phyloP scores from a whole-genome alignment of 2,888 invertebrate species.

The Campaea margaritaria region DNA sequence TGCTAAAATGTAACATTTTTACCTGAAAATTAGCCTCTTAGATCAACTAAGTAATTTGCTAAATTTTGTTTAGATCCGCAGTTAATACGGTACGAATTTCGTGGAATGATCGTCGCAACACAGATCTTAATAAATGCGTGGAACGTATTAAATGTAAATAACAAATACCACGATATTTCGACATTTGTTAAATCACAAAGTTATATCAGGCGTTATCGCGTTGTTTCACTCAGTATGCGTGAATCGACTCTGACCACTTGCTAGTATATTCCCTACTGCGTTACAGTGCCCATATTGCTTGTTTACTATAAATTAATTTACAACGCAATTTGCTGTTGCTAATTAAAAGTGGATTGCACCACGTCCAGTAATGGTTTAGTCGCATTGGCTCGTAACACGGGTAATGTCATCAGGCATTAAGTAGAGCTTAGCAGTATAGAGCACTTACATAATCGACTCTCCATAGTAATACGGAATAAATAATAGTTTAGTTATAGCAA shows the following conservation, averaged over 20 bases:
- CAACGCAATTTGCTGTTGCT: conserved; percentile 35
- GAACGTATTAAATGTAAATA: no score
- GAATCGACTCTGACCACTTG: neutral
- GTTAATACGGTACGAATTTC: no score
- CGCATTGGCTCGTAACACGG: conserved; percentile 30
- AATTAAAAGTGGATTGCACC: conserved; percentile 39
- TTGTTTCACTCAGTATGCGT: no score
- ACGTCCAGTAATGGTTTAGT: conserved; percentile 38
- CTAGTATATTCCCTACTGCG: conserved; percentile 8
- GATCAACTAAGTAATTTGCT: neutral
- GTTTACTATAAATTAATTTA: conserved; percentile 54
- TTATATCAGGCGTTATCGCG: no score
- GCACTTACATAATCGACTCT: conserved; percentile 22
- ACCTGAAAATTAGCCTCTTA: no score
- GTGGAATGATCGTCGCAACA: no score
- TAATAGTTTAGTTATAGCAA: no score
- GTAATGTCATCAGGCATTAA: conserved; percentile 27
- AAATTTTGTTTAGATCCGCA: no score
- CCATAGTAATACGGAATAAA: neutral
- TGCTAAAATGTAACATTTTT: no score
- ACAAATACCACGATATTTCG: no score
- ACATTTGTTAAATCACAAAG: no score
- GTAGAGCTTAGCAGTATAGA: conserved; percentile 16
- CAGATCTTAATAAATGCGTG: no score
- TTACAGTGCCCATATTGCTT: conserved; percentile 53